phyloP scores from a whole-genome alignment of 2,888 invertebrate species.

The Odontomyia ornata region DNA sequence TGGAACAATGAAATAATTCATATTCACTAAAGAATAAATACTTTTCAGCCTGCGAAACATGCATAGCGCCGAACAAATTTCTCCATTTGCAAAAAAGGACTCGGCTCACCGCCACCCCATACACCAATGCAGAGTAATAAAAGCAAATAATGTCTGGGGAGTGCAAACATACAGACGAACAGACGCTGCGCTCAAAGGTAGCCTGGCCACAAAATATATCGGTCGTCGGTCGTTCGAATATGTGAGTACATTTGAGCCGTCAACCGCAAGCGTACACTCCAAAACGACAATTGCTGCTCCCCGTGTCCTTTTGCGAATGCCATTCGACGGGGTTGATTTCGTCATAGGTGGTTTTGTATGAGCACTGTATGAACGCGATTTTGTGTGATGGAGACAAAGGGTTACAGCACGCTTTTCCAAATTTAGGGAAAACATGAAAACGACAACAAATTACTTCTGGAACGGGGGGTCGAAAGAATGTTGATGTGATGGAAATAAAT shows the following conservation, averaged over 20 bases:
- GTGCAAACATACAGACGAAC: not conserved
- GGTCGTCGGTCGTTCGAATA: conserved; percentile 18
- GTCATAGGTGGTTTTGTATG: conserved; percentile 7
- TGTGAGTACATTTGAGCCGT: conserved; percentile 42
- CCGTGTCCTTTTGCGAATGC: not conserved
- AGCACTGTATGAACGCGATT: not conserved
- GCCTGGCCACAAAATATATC: conserved; percentile 39
- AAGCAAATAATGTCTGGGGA: conserved; percentile 42
- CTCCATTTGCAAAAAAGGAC: not conserved
- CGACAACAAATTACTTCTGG: conserved; percentile 18
- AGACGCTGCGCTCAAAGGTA: conserved; percentile 13
- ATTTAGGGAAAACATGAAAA: not conserved
- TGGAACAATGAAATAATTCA: too few relatives aligned
- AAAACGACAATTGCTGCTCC: conserved; percentile 34
- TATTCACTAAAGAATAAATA: not conserved
- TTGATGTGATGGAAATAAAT: too few relatives aligned
- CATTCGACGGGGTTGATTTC: not conserved
- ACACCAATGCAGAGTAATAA: conserved; percentile 33
- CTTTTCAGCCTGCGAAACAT: not conserved
- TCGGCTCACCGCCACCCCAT: not conserved
- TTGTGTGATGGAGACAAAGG: not conserved
- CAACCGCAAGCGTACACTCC: conserved; percentile 43
- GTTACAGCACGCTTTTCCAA: not conserved
- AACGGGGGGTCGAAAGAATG: too few relatives aligned
- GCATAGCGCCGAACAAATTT: not conserved